Conservation (phyloP, 2,797 vertebrate species). For the Poecile montanus region DNA sequence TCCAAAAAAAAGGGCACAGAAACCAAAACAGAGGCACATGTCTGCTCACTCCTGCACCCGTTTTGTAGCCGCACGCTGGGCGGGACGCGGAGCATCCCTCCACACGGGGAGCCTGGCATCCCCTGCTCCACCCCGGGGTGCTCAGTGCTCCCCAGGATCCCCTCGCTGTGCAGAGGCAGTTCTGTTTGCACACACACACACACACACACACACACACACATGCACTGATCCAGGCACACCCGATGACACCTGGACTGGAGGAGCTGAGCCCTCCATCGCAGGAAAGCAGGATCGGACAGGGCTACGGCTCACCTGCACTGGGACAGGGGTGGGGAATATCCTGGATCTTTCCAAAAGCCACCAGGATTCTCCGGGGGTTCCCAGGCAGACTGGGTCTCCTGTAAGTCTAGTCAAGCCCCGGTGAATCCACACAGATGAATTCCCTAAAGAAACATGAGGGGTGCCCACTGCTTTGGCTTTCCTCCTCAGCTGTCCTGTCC, state of each 20-base stretch:
- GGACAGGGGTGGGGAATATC: neutral
- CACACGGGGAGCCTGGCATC: neutral
- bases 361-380: neutral
- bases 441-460: neutral
- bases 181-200: neutral
- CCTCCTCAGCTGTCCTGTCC: neutral
- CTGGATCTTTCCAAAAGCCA: neutral
- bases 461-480: neutral
- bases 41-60: neutral
- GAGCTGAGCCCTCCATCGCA: neutral
- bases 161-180: rapidly evolving
- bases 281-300: neutral
- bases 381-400: neutral
- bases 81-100: neutral
- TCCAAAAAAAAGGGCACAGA: neutral
- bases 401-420: neutral
- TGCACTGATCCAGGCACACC: rapidly evolving
- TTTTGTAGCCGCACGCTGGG: neutral
- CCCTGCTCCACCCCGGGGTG: neutral
- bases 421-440: neutral
- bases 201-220: neutral
- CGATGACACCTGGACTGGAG: rapidly evolving
- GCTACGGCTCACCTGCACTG: neutral
- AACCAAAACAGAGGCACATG: neutral
- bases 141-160: neutral